Conservation (phyloP, 2,888 invertebrate species). For the Stenurella melanura region DNA sequence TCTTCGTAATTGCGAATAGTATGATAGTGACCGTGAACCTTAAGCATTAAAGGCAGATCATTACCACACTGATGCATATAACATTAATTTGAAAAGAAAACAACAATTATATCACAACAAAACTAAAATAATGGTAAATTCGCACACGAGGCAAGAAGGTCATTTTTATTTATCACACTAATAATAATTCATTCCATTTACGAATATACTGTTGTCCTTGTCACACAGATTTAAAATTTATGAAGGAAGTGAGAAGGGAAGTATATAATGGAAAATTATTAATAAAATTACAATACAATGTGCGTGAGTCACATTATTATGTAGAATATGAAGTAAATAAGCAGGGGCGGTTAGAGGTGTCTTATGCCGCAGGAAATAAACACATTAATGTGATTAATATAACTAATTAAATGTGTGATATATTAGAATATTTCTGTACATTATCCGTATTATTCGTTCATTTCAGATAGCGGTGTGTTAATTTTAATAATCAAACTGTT, state of each 20-base stretch:
- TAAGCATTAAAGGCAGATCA: slow-evolving; percentile 8
- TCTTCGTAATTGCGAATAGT: no score
- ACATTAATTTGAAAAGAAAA: slow-evolving; percentile 14
- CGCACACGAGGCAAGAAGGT: slow-evolving; percentile 33
- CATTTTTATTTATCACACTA: slow-evolving; percentile 31
- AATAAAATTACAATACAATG: slow-evolving; percentile 36
- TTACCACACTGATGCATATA: not conserved
- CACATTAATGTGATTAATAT: slow-evolving; percentile 22
- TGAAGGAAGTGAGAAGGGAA: slow-evolving; percentile 19
- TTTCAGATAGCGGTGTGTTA: not conserved
- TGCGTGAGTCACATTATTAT: slow-evolving; percentile 22
- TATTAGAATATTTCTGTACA: slow-evolving; percentile 9
- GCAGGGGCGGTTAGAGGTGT: slow-evolving; percentile 21
- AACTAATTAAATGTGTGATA: slow-evolving; percentile 11
- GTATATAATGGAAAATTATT: slow-evolving; percentile 21
- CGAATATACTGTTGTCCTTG: slow-evolving; percentile 14
- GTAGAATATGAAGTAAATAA: slow-evolving; percentile 24
- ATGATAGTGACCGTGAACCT: not conserved
- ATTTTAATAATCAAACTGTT: no score
- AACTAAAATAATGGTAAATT: slow-evolving; percentile 20
- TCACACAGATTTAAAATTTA: slow-evolving; percentile 32
- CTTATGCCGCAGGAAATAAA: slow-evolving; percentile 17
- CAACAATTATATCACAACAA: slow-evolving; percentile 1
- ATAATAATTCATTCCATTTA: slow-evolving; percentile 21
- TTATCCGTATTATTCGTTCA: not conserved